phyloP scores from a whole-genome alignment of 2,888 invertebrate species.

The Argyra leucocephala region DNA sequence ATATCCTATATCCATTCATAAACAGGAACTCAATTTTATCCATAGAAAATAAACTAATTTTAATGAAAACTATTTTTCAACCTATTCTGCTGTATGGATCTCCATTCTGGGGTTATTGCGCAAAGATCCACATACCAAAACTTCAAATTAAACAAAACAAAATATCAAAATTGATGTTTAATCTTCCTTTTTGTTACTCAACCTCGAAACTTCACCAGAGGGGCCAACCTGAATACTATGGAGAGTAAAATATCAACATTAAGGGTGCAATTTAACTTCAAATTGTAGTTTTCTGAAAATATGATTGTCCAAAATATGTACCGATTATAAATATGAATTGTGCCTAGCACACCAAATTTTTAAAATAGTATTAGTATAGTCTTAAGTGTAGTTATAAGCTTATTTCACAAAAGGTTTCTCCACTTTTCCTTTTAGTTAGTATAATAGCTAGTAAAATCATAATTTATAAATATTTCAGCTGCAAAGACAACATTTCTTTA shows the following conservation, averaged over 20 bases:
- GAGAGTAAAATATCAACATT: not conserved
- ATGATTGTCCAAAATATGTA: not conserved
- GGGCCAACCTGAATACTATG: not conserved
- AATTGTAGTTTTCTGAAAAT: not conserved
- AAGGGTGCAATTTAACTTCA: not conserved
- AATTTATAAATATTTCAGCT: no score
- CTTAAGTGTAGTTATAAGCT: no score
- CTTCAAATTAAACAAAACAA: constrained; percentile 17
- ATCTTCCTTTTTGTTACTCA: constrained; percentile 14
- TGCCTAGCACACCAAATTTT: no score
- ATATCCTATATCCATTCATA: constrained; percentile 15
- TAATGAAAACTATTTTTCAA: constrained; percentile 15
- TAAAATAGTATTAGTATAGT: no score
- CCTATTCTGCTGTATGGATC: constrained; percentile 14
- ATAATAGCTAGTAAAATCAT: no score
- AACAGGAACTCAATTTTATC: constrained; percentile 13
- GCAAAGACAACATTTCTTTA: no score
- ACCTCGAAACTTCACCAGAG: not conserved
- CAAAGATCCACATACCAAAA: constrained; percentile 12
- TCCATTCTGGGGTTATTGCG: constrained; percentile 15
- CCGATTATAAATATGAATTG: not conserved
- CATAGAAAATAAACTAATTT: constrained; percentile 14
- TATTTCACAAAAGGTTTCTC: no score
- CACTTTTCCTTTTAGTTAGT: no score
- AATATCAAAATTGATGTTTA: constrained; percentile 16